A percentile compares a stretch with the other conserved stretches of the same genome.
Conservation (phyloP, 1,140 invertebrate genomes). For the Halesus radiatus region DNA sequence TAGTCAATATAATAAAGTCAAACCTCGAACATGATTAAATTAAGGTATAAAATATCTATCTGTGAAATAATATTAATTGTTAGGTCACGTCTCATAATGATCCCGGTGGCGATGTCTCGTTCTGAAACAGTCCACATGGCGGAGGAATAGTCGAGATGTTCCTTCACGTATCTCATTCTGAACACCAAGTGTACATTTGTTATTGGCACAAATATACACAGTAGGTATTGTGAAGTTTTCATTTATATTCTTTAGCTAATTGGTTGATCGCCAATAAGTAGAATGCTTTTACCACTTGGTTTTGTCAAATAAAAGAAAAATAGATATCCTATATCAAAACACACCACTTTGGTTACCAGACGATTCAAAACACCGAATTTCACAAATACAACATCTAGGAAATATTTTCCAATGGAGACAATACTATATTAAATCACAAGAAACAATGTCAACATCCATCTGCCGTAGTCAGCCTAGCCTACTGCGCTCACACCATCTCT, state of each 20-base stretch:
- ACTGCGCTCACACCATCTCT: background rate
- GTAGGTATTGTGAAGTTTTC: too few relatives aligned
- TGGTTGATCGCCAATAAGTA: too few relatives aligned
- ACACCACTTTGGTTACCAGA: conserved; percentile 24
- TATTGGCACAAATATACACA: too few relatives aligned
- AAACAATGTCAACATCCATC: conserved; percentile 40
- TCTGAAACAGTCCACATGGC: too few relatives aligned
- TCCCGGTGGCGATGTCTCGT: too few relatives aligned
- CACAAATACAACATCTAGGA: conserved; percentile 55
- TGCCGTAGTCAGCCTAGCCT: background rate
- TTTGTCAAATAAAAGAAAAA: conserved; percentile 22
- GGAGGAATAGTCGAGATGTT: too few relatives aligned
- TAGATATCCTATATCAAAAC: conserved; percentile 14
- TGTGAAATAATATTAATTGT: background rate
- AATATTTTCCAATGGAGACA: conserved; percentile 51
- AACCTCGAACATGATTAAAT: background rate
- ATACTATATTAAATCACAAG: conserved; percentile 46
- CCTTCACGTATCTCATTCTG: too few relatives aligned
- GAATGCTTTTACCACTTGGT: background rate
- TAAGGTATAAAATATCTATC: background rate
- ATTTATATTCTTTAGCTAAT: too few relatives aligned
- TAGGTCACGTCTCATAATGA: too few relatives aligned
- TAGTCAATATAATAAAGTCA: conserved; percentile 10
- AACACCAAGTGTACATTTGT: too few relatives aligned
- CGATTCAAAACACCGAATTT: conserved; percentile 44